Base-by-base conservation (phyloP, 1,140 invertebrate species). In the Prorops nasuta region DNA sequence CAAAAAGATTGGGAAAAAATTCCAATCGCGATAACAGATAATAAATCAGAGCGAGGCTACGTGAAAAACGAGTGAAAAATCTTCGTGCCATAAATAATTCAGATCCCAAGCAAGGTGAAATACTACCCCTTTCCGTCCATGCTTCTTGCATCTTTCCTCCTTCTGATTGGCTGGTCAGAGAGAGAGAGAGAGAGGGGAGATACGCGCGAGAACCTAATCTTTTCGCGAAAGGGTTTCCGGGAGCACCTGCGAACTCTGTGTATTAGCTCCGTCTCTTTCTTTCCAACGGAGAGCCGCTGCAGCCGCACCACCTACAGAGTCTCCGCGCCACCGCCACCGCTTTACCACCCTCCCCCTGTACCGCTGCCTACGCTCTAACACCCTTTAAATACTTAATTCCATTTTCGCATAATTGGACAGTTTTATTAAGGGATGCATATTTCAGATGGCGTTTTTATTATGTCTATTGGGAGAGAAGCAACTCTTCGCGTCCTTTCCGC, bases 341-440 rank as follows among this genome's bases (percentile, higher is more conserved):
- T 35, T 14, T 35, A 3, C 14, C 34, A 8, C 28, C 28, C 42
- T 44, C 22, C 12, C 28, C 28, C 42, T 28, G 7, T 12, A 4
- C 15, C 15, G 9, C 15, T 35, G 6, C 3, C 41, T 51, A 39
- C 17, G 52, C 48, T 36, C 56, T 54, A 60, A 67, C 66, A 69
- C 66, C 64, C 64, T 56, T 41, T 70, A 70, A 73, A 75, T 75
- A 72, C 69, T 69, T 76, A 77, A 77, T 77, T 76, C 68, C 71
- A 76, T 76, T 72, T 63, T 69, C 63, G 49, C 54, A 57, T 77
- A 77, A 77, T 77, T 77, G 73, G 72, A 76, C 66, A 67, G 67
- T 76, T 77, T 77, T 77, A 76, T 76, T 71, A 76, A 75, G 70
- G 68, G 64, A 76, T 77, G 72, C 74, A 77, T 77, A 77, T 77